Base-by-base conservation (phyloP, 2,888 invertebrate species). In the Athalia circularis region DNA sequence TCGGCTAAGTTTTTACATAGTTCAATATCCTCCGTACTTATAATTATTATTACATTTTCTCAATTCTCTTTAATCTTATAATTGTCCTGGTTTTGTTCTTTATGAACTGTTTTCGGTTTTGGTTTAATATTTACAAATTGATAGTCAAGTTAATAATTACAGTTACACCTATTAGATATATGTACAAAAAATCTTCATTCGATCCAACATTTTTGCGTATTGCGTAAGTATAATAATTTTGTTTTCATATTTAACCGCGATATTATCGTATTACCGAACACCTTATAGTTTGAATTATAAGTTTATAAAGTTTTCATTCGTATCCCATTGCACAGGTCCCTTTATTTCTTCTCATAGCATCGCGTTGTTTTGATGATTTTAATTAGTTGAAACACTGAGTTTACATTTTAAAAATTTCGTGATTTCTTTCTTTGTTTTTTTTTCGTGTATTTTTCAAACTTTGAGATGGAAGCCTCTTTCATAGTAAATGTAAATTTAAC, bases 1-100 rank as follows among this genome's bases (percentile, higher is more conserved):
- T 86, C 86, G 83, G 82, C 83, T 84, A 80, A 64, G 80, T 57
- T 80, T 88, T 85, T 87, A 87, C 86, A 87, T 78, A 74, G 77
- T 48, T 61, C 13, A 54, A 54, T 68, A 68, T 54, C n/a, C 52
- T 54, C 11, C 43, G 43, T 68, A 68, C 45, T 45, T 4, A 13
- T 50, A 29, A 7, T 52, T 3, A 11, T 52, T 52, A 3, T 9
- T 50, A 0, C 9, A 50, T 29, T 50, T 50, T 13, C 48, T 67
- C 8, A 62, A 7, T 52, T 52, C 9, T 67, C 50, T 50, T 67
- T 29, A 9, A 9, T 67, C 9, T 15, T 57, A 59, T n/a, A 47
- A 68, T 43, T n/a, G 68, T 68, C 52, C 8, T 52, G 7, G 11
- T 52, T 52, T 68, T 54, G 9, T 68, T 43, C 15, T 68, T 29